Conservation (phyloP, 2,113 vertebrate species). For the Apodemus speciosus region DNA sequence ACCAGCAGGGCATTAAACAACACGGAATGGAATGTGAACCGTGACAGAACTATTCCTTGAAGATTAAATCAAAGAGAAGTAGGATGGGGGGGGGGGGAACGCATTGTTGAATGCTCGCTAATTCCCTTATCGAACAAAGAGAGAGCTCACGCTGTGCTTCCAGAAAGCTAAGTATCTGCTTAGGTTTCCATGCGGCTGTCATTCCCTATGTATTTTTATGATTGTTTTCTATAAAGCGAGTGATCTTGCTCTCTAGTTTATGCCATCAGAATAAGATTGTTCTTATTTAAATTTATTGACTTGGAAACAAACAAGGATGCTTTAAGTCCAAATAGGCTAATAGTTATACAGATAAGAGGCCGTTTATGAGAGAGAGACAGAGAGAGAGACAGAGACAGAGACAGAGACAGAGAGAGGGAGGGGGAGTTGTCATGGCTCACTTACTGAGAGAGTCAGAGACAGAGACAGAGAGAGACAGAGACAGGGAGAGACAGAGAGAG, state of each 20-base stretch:
- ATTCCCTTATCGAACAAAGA: neutral
- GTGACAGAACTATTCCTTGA: neutral
- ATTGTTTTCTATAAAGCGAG: neutral
- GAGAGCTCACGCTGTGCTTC: neutral
- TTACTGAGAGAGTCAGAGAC: no score
- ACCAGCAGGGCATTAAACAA: neutral
- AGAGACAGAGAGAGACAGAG: no score
- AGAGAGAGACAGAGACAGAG: no score
- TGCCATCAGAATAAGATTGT: neutral
- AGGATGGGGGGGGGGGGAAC: accelerated
- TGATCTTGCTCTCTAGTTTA: neutral
- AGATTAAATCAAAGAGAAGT: conserved; percentile 37
- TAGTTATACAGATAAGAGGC: neutral
- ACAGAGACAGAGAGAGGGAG: no score
- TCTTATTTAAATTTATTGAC: conserved; percentile 2
- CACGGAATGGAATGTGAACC: neutral
- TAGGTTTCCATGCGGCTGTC: neutral
- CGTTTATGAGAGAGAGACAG: neutral
- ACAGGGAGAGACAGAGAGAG: no score
- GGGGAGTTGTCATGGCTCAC: no score
- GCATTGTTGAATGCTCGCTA: neutral
- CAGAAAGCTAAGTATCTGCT: neutral
- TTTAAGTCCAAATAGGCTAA: conserved; percentile 18
- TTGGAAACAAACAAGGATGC: neutral
- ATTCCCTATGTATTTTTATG: conserved; percentile 15